Evolutionary conservation across 2,113 vertebrate genomes (phyloP), one percentile per base, ranked within the genome.

Genomic region (Chamaea fasciata): DNA sequence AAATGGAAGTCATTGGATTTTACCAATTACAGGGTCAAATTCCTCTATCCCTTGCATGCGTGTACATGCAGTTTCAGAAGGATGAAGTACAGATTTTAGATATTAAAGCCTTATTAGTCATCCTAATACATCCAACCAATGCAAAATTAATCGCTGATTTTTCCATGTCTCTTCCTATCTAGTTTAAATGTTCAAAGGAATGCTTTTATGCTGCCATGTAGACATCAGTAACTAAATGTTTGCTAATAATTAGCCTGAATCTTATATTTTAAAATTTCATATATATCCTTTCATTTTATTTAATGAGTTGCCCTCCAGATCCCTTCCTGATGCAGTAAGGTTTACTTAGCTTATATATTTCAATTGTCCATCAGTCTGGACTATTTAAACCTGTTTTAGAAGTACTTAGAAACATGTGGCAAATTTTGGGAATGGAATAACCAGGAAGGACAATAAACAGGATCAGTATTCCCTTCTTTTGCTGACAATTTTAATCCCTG

Each of bases 1-100:
- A 82, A 92, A 95, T 60, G 73, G 59, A 71, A 76, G 83, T 49
- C 2, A 74, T 33, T 87, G 79, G 70, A 83, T 88, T 91, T 84
- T 84, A 85, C 33, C 89, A 87, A 41, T 75, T 83, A 89, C 13
- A 92, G 84, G 73, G 31, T 93, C 59, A 85, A 90, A 88, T 95
- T 89, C 65, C 64, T 79, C 53, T 55, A 50, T 83, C 33, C 46
- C 27, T 82, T 69, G 81, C 31, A 60, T 47, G 68, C 28, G 53
- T 10, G 9, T 21, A 20, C 56, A 52, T 56, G 57, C 73, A 84
- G 44, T 56, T 94, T 87, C 62, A 69, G 57, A 81, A 63, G 78
- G 78, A 89, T 64, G 57, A 41, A 65, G 27, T 13, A 65, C 20
- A 91, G 56, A 78, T 70, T 89, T 74, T 30, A 87, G 65, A 80